A percentile compares a stretch with the other conserved stretches of the same genome.
These are phyloP conservation scores for Phania funesta DNA, from an alignment of 2,888 invertebrate genomes.

Conservation along the genomic window DNA sequence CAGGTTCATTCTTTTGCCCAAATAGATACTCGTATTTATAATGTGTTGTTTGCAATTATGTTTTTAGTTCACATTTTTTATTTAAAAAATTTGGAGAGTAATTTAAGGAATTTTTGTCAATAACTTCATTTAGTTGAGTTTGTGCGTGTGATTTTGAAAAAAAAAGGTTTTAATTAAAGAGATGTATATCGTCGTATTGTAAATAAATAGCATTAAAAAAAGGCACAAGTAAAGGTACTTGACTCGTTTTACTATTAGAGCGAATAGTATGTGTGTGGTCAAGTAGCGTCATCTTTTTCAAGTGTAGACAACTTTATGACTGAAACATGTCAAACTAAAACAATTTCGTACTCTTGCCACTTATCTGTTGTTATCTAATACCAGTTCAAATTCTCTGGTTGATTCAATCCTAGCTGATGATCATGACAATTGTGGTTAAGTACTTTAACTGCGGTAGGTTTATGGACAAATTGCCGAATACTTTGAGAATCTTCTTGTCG, in stretches of 20 bases:
- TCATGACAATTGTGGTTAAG: constrained; percentile 58
- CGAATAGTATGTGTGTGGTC: constrained; percentile 52
- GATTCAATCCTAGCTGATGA: constrained; percentile 35
- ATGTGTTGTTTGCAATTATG: constrained; percentile 49
- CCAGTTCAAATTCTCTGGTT: constrained; percentile 13
- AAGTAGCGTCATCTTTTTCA: constrained; percentile 20
- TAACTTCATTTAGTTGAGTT: constrained; percentile 42
- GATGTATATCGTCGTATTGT: constrained; percentile 43
- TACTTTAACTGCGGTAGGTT: constrained; percentile 65
- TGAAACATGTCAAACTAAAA: constrained; percentile 57
- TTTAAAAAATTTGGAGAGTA: constrained; percentile 16
- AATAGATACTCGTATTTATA: constrained; percentile 1
- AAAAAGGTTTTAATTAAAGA: constrained; percentile 15
- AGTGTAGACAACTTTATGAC: constrained; percentile 53
- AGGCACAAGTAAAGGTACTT: constrained; percentile 45
- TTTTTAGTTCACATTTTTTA: constrained; percentile 3
- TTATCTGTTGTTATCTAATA: constrained; percentile 40
- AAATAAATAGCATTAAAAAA: constrained; percentile 41
- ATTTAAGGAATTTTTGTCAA: constrained; percentile 61
- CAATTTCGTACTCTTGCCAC: background rate
- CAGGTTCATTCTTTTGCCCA: background rate
- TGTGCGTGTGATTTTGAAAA: background rate
- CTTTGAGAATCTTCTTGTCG: background rate
- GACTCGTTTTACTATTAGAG: constrained; percentile 14
- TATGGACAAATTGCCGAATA: constrained; percentile 28